Percentiles rank a stretch among this genome's conserved stretches.
phyloP scores from a whole-genome alignment of 2,888 invertebrate genomes.

The Hypomecis punctinalis region DNA sequence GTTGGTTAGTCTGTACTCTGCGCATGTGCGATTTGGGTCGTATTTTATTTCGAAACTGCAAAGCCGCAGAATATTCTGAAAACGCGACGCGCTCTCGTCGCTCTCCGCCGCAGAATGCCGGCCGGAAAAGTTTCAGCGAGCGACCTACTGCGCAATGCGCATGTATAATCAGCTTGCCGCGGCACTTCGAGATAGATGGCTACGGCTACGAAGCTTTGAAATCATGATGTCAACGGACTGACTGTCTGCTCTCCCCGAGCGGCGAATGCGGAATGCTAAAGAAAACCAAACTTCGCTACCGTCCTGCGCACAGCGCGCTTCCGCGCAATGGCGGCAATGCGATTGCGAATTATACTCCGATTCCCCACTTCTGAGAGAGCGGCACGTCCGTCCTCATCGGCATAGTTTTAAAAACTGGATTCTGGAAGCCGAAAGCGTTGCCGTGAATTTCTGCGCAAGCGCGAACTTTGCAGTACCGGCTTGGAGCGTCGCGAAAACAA shows the following conservation, averaged over 20 bases:
- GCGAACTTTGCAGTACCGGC: slow-evolving; percentile 16
- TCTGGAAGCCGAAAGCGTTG: slow-evolving; percentile 9
- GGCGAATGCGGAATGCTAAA: slow-evolving; percentile 25
- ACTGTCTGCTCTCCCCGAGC: slow-evolving; percentile 13
- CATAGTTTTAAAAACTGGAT: slow-evolving; percentile 14
- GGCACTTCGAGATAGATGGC: slow-evolving; percentile 22
- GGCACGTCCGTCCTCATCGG: slow-evolving; percentile 7
- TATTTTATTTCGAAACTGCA: slow-evolving; percentile 17
- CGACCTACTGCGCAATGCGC: slow-evolving; percentile 14
- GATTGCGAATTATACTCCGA: slow-evolving; percentile 16
- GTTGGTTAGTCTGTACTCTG: neutral
- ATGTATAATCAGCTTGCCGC: slow-evolving; percentile 14
- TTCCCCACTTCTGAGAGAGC: neutral
- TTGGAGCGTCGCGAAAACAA: slow-evolving; percentile 15
- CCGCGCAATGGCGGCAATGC: slow-evolving; percentile 22
- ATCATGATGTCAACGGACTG: neutral
- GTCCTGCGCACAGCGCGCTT: slow-evolving; percentile 22
- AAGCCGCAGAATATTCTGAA: neutral
- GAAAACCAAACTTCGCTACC: slow-evolving; percentile 7
- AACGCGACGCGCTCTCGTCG: slow-evolving; percentile 13
- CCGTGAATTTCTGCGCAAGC: slow-evolving; percentile 18
- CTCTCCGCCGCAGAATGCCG: slow-evolving; percentile 22
- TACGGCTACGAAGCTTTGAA: slow-evolving; percentile 10
- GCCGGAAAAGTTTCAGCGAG: slow-evolving; percentile 10
- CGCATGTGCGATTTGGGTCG: slow-evolving; percentile 16